Conservation (phyloP, 2,113 vertebrate species). For the Emydura subglobosa region DNA sequence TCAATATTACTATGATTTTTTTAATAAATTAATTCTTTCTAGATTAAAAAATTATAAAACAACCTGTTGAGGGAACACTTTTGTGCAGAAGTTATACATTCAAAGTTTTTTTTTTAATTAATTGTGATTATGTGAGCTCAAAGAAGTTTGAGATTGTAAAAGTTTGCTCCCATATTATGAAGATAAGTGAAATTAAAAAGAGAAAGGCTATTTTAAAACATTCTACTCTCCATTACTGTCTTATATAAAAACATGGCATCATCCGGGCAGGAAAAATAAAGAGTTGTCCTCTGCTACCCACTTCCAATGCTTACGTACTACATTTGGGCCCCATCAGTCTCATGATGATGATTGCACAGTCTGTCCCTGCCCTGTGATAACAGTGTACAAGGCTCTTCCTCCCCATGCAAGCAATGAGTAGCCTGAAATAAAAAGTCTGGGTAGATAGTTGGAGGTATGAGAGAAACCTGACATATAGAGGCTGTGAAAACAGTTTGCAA, state of each 20-base stretch:
- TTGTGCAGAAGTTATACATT: no score
- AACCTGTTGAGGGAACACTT: no score
- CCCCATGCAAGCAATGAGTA: accelerated
- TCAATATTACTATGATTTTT: no score
- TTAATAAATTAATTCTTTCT: no score
- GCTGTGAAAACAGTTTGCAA: background rate
- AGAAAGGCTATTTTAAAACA: background rate
- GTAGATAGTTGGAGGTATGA: accelerated
- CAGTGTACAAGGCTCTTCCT: no score
- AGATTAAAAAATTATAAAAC: no score
- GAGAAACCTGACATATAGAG: background rate
- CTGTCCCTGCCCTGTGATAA: accelerated
- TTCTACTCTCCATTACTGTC: accelerated
- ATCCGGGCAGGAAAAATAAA: accelerated
- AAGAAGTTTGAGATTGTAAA: no score
- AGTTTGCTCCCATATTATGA: background rate
- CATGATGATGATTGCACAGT: accelerated
- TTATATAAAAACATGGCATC: background rate
- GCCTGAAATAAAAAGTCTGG: background rate
- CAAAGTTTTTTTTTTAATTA: no score
- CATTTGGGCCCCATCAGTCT: background rate
- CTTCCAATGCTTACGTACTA: accelerated
- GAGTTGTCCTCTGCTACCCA: background rate
- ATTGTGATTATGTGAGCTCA: no score
- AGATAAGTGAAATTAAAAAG: no score